Base-by-base conservation (phyloP, 37 sponge, comb jelly and placozoan genomes). In the Eunapius fragilis region DNA sequence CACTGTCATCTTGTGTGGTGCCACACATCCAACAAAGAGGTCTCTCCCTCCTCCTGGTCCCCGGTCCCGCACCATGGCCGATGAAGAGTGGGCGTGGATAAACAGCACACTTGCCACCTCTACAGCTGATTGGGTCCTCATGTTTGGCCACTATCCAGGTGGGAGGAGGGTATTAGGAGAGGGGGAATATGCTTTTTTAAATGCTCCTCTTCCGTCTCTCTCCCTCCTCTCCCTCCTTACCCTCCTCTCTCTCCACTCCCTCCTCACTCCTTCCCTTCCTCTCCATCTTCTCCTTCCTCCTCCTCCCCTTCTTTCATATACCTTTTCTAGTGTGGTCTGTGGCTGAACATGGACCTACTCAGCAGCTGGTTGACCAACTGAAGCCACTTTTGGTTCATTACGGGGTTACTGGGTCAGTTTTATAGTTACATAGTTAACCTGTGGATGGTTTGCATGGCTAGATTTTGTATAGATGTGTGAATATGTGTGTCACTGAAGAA, bases 91-190 rank as follows among this genome's bases (percentile, higher is more conserved):
- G 97, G 73, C 68, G 12, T 96, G 94, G 94, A 93, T 96, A 50
- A 88, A 96, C 28, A 19, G 73, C 49, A 94, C 95, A 12, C 90
- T 96, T 25, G 26, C 83, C 25, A 31, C 41, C 31, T 88, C 91
- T 6, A 89, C 72, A 23, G 90, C 85, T 23, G 74, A 84, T 33
- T 96, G 97, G 97, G 80, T 87, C 38, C 68, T 93, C 31, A 94
- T 96, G 14, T 72, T 72, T 33, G 97, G 97, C 11, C 97, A 96
- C 80, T 96, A 96, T 70, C 97, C 97, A 50, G 96, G 94, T 93
- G 58, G 14, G 58, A 19, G 22, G 58, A 58, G 58, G 58, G 14
- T 1, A 19, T 1, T 1, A 58, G 58, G 58, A 4, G 58, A 58
- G 58, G 41, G 41, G 41, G 41, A 9, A 6, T 3, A 41, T 41